Base-by-base conservation (phyloP, 1,140 invertebrate genomes). In the Thaumatotibia leucotreta region DNA sequence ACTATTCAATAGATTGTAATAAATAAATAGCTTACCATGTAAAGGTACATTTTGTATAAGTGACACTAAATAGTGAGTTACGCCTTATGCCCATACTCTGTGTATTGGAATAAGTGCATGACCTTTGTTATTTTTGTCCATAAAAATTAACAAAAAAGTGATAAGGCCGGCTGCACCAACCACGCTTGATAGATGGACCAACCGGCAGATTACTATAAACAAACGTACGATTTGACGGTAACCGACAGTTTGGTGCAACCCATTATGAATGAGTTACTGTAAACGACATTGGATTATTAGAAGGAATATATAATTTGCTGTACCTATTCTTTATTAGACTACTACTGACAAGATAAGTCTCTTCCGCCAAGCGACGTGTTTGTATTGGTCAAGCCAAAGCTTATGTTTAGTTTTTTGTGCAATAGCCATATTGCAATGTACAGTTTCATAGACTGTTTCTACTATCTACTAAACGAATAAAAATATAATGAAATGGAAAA, bases 361-460 rank as follows among this genome's bases (percentile, higher is more conserved):
- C 35, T 62, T 23, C 31, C 62, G 33, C 35, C 33, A 45, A 63
- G 11, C 63, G 68, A 69, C 77, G 80, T 84, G 83, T 82, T 84
- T 75, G 58, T 77, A 84, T 88, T 86, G 76, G 79, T 80, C 88
- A 89, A 90, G 88, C 88, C 88, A 90, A 90, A 90, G 88, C 86
- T 88, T 89, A 83, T 84, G 74, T 86, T 88, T 87, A 85, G 81
- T 80, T 81, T 39, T 76, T 83, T 86, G 88, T 90, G 88, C 88
- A 90, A 90, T 90, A 90, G 76, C 68, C 68, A 64, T 79, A 86
- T 90, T 90, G 88, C 86, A 83, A 84, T 89, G 86, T 90, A 90
- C 81, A 88, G 86, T 82, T 82, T 79, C 62, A 63, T 50, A 33
- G 61, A 66, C 39, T 52, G 63, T 66, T 64, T 68, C 68, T 83